These are phyloP conservation scores for Coilia nasus DNA, from an alignment of 2,797 vertebrate species.

Conservation along the genomic window DNA sequence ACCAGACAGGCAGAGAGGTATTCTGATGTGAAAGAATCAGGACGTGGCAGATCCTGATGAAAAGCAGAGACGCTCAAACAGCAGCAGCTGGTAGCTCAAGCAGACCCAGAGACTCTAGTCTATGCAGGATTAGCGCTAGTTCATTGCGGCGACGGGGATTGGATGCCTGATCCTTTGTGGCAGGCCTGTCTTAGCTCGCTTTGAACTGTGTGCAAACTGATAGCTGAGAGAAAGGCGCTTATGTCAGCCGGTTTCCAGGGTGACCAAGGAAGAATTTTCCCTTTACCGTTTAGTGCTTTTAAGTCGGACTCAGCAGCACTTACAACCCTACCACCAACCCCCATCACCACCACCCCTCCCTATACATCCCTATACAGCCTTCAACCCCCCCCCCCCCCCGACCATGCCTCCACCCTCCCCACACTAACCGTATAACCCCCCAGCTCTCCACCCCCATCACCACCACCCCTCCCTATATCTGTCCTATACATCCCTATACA, in stretches of 20 bases:
- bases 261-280: neutral
- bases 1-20: too few relatives aligned
- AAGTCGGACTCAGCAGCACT: neutral
- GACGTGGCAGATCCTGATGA: neutral
- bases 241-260: neutral
- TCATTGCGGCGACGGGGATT: neutral
- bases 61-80: neutral
- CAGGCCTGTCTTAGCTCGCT: neutral
- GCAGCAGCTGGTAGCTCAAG: too few relatives aligned
- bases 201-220: neutral
- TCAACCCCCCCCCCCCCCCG: too few relatives aligned
- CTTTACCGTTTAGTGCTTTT: neutral
- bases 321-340: neutral
- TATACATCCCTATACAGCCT: too few relatives aligned
- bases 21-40: too few relatives aligned
- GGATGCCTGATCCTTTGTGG: neutral
- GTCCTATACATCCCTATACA: too few relatives aligned
- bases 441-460: neutral
- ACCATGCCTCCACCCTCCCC: too few relatives aligned
- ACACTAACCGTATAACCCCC: too few relatives aligned
- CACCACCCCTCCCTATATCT: too few relatives aligned
- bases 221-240: neutral
- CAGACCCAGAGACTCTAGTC: neutral
- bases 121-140: too few relatives aligned
- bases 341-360: too few relatives aligned